These are phyloP conservation scores for Hydrotaea cyrtoneurina DNA, from an alignment of 2,888 invertebrate genomes.

Conservation along the genomic window DNA sequence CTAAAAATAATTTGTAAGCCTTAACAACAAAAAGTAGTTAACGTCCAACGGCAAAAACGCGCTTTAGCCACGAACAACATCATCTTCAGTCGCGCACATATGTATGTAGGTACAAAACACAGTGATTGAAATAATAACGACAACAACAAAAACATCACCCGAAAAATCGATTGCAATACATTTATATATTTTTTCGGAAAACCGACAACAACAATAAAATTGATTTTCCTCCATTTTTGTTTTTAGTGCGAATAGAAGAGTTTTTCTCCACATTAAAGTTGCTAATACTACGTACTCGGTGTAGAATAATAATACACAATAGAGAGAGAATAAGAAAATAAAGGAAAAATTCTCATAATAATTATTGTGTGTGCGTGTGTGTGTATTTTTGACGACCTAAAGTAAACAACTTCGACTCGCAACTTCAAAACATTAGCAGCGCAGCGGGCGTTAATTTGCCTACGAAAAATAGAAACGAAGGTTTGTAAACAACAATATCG, in stretches of 20 bases:
- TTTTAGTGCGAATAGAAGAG: background rate
- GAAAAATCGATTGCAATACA: no score
- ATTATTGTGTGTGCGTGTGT: background rate
- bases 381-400: background rate
- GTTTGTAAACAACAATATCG: slow-evolving; percentile 13
- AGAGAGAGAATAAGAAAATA: background rate
- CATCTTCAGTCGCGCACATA: no score
- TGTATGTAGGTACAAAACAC: no score
- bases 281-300: background rate
- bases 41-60: no score
- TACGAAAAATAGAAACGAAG: slow-evolving; percentile 11
- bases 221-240: no score
- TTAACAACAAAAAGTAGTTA: background rate
- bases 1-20: background rate
- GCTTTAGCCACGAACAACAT: no score
- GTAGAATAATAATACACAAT: no score
- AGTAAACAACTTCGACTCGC: background rate
- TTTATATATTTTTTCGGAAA: no score
- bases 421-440: background rate
- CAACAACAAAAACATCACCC: no score
- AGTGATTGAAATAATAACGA: no score
- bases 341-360: background rate
- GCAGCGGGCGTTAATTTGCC: no score
- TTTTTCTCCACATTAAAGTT: background rate
- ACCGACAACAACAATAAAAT: no score